Base-by-base conservation (phyloP, 2,888 invertebrate species). In the Anarsia innoxiella region DNA sequence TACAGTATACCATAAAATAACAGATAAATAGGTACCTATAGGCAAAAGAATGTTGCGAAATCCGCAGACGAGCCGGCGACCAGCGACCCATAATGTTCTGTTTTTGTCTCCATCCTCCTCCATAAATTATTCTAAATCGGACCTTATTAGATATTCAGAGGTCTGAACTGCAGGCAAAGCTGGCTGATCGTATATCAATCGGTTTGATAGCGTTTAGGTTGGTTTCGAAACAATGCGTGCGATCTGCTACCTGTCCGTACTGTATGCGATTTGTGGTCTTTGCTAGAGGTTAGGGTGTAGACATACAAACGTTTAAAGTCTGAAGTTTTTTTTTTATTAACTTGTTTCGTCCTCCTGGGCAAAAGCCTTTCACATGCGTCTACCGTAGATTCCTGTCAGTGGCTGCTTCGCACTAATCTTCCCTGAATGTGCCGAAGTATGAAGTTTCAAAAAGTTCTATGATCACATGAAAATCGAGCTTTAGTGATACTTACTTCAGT, bases 101-200 rank as follows among this genome's bases (percentile, higher is more conserved):
- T 78, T 80, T 82, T 77, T 79, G 80, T 79, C 73, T 71, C 71
- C 51, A 51, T 55, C 60, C 66, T 56, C 56, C 54, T 59, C 72
- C 65, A 83, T 82, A 82, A 80, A 82, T 82, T 71, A 79, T 76
- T 78, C 80, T 68, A 76, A 79, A 78, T 75, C 76, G 75, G 73
- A 64, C 63, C 75, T 73, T 76, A 80, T 82, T 82, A 83, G 79
- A 77, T 79, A 83, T 83, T 77, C 82, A 79, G 71, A 73, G 78
- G 78, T 76, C 75, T 69, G 72, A 72, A 71, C 71, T 67, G 25
- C n/a, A 9, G 3, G 29, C 13, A 13, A 19, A 19, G 26, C 25
- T 12, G 33, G 33, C 66, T 66, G 76, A 78, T 78, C 80, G 79
- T 80, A 76, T 78, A 80, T 82, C 82, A 82, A 77, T 78, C 78